Base-by-base conservation (phyloP, 2,888 invertebrate species). In the Chesias legatella region DNA sequence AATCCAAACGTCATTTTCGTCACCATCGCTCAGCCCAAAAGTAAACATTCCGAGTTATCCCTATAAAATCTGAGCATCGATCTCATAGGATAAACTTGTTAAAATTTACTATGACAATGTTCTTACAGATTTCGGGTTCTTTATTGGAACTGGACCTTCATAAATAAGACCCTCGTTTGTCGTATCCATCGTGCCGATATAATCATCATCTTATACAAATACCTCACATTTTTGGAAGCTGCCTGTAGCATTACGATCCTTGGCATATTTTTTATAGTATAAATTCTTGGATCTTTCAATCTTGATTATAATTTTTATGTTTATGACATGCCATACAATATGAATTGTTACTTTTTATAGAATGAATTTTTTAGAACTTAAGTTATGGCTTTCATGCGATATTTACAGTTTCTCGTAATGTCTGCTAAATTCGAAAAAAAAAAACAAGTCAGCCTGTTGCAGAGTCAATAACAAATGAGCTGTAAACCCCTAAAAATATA, bases 161-260 rank as follows among this genome's bases (percentile, higher is more conserved):
- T 69, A 69, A 69, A 69, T 67, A 65, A 58, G 53, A 63, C 60
- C 67, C 62, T 65, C 54, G 58, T 66, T 66, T 61, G 57, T 57
- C 54, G 40, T 47, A 41, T 44, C 48, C 42, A 52, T 53, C 51
- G 41, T 50, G 39, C 38, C 49, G 43, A 62, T 59, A 53, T 60
- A 53, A 59, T 61, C 63, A 61, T 58, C 51, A 58, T 58, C 50
- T 54, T 53, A 50, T 55, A 47, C 50, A 52, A 58, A 56, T 52
- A 43, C 39, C 47, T 39, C 30, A 41, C 43, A 49, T 40, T 51
- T 52, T 50, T 41, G 33, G 37, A 45, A 31, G 21, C 17, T 31
- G 23, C 26, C 3, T 21, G 22, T 22, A 5, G 28, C 35, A 38
- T 43, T 48, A 43, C 38, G 47, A 44, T 27, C 49, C 29, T 6